Conservation (phyloP, 2,113 vertebrate species). For the Stercorarius parasiticus region DNA sequence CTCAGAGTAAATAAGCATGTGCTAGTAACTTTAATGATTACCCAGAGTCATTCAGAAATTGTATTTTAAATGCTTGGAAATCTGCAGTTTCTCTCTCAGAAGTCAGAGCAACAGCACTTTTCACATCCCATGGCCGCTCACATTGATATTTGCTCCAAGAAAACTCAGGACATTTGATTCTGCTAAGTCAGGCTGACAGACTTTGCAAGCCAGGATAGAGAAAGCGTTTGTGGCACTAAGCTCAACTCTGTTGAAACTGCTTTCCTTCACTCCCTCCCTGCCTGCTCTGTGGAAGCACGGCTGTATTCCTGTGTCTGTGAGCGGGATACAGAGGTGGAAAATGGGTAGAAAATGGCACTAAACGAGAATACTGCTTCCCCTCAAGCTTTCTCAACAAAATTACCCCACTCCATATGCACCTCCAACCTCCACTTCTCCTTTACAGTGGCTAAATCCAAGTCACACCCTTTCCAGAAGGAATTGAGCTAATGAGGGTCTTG, state of each 20-base stretch:
- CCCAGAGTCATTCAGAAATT: not conserved
- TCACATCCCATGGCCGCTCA: not conserved
- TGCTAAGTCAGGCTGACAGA: not conserved
- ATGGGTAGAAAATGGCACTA: not conserved
- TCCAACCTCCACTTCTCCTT: not conserved
- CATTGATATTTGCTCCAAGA: accelerated
- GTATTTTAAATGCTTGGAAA: not conserved
- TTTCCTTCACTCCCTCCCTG: not conserved
- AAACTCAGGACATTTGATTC: not conserved
- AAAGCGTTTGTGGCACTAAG: not conserved
- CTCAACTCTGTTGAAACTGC: not conserved
- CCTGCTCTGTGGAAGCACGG: not conserved
- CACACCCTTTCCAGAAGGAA: not conserved
- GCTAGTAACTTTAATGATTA: not conserved
- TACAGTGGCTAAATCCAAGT: not conserved
- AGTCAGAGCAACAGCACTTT: not conserved
- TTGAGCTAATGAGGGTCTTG: not conserved
- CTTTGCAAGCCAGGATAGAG: not conserved
- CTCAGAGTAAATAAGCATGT: not conserved
- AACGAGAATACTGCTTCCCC: not conserved
- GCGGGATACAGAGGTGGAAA: not conserved
- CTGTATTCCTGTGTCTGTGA: not conserved
- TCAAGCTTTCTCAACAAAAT: not conserved
- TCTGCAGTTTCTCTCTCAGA: not conserved
- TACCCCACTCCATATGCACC: not conserved